Percentiles rank a stretch among this genome's conserved stretches.
Conservation (phyloP, 2,888 invertebrate genomes). For the Eudasyphora cyanicolor region DNA sequence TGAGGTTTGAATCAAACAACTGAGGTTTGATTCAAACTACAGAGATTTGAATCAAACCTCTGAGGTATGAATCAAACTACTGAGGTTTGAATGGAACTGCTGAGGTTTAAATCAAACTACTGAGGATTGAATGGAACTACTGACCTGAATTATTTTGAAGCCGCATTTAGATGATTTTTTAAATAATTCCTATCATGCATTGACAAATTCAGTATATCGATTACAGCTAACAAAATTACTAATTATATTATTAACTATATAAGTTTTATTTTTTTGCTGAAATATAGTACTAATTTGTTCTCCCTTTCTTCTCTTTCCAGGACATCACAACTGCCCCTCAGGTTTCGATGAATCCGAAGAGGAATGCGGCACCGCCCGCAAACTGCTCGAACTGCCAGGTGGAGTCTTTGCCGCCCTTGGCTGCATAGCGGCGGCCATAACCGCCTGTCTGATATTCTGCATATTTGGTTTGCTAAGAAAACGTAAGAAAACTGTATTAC, state of each 20-base stretch:
- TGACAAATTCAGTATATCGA: too few species aligned
- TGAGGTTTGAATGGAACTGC: neutral
- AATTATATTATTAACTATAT: too few species aligned
- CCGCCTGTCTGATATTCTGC: constrained; percentile 82
- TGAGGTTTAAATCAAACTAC: too few species aligned
- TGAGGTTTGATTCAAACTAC: neutral
- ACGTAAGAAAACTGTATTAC: constrained; percentile 81
- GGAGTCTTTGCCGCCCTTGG: constrained; percentile 82
- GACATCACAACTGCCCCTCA: constrained; percentile 83
- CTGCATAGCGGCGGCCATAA: constrained; percentile 83
- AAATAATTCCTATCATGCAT: too few species aligned
- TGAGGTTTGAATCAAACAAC: too few species aligned
- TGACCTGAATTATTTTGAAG: too few species aligned
- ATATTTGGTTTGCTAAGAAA: constrained; percentile 83
- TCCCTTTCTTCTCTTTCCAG: constrained; percentile 68
- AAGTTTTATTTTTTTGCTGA: too few species aligned
- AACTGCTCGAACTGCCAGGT: constrained; percentile 82
- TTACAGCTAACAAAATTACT: too few species aligned
- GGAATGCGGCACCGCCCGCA: constrained; percentile 83
- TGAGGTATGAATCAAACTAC: neutral
- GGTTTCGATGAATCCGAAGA: constrained; percentile 87
- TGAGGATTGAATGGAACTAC: too few species aligned
- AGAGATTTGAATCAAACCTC: neutral
- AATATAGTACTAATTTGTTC: too few species aligned
- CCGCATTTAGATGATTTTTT: too few species aligned